Percentiles rank a stretch among this genome's conserved stretches.
phyloP scores from a whole-genome alignment of 2,797 vertebrate species.

The Acanthopagrus latus region DNA sequence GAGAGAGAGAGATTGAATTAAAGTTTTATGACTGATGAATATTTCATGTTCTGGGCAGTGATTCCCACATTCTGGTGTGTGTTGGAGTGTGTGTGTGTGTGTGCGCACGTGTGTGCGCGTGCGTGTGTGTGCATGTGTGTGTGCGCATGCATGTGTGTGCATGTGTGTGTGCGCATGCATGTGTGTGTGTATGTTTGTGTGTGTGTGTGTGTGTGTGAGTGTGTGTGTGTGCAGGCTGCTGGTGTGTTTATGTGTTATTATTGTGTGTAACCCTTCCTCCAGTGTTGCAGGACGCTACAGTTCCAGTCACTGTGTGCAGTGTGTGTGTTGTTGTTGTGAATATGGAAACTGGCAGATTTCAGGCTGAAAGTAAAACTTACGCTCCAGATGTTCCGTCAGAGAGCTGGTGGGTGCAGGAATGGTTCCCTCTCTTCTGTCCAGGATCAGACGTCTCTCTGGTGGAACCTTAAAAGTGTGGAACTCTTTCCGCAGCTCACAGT shows the following conservation, averaged over 20 bases:
- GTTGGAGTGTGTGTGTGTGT: slow-evolving; percentile 56
- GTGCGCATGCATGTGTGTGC: slow-evolving; percentile 33
- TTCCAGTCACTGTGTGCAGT: neutral
- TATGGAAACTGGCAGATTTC: slow-evolving; percentile 4
- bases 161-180: no score
- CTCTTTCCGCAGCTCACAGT: no score
- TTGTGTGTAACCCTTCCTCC: slow-evolving; percentile 66
- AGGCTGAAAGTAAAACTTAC: neutral
- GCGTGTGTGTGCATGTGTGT: slow-evolving; percentile 24
- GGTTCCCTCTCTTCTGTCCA: neutral
- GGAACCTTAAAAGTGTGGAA: neutral
- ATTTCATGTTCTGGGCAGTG: slow-evolving; percentile 93
- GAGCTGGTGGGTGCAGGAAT: neutral
- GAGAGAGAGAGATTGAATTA: slow-evolving; percentile 88
- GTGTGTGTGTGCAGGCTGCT: slow-evolving; percentile 18
- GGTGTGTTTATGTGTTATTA: slow-evolving; percentile 44
- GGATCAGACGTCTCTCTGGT: neutral
- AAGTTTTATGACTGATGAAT: slow-evolving; percentile 97
- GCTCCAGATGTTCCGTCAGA: no score
- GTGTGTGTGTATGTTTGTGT: slow-evolving; percentile 63
- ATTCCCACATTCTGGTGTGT: slow-evolving; percentile 84
- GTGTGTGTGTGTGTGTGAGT: slow-evolving; percentile 14
- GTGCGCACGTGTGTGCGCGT: slow-evolving; percentile 44
- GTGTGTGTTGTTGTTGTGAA: neutral
- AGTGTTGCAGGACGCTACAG: neutral